Evolutionary conservation across 1,140 invertebrate species (phyloP).

Genomic region (Carposina sasakii): DNA sequence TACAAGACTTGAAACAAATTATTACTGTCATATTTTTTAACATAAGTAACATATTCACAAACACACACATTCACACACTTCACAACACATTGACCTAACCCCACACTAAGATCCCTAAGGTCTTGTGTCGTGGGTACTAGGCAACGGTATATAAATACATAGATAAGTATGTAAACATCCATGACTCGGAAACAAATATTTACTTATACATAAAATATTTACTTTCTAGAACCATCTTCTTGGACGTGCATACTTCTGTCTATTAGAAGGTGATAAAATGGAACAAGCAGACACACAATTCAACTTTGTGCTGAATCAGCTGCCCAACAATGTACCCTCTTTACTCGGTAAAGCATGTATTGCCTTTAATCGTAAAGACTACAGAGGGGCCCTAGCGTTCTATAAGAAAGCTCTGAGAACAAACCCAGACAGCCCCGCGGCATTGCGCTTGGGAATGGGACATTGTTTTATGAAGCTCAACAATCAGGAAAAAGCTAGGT

Average conservation of each 20-base stretch:
- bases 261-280: conserved; percentile 99
- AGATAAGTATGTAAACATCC: too few species aligned
- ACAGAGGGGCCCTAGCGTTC: conserved; percentile 94
- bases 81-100: too few species aligned
- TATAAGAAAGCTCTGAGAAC: conserved; percentile 98
- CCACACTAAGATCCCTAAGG: too few species aligned
- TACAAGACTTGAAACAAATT: too few species aligned
- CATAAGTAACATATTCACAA: too few species aligned
- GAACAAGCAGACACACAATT: conserved; percentile 99
- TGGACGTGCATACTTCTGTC: conserved; percentile 97
- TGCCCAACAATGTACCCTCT: conserved; percentile 96
- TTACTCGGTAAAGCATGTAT: conserved; percentile 99
- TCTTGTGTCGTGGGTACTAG: too few species aligned
- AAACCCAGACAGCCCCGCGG: conserved; percentile 97
- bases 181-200: background rate
- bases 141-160: too few species aligned
- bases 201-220: background rate
- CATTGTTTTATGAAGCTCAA: conserved; percentile 98
- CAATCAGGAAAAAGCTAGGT: conserved; percentile 96
- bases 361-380: conserved; percentile 94
- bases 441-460: conserved; percentile 97
- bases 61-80: too few species aligned
- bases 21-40: too few species aligned
- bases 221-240: conserved; percentile 91
- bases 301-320: conserved; percentile 98